Evolutionary conservation across 2,888 invertebrate species (phyloP).

Genomic region (Micoletzkya japonica): DNA sequence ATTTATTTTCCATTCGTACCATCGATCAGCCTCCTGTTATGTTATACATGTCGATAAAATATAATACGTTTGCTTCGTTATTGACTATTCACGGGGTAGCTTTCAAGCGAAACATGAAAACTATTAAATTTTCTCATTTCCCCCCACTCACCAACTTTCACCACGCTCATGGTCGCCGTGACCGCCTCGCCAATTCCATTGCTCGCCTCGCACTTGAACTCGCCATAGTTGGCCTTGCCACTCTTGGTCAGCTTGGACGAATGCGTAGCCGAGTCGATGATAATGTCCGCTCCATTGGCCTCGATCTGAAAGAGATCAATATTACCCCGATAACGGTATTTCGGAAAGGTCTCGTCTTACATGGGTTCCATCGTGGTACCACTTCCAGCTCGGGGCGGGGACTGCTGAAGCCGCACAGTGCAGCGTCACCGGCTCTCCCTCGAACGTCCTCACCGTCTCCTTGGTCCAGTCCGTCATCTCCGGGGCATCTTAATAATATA

Average conservation of each 20-base stretch:
- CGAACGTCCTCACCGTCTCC: constrained; percentile 32
- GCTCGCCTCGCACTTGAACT: constrained; percentile 45
- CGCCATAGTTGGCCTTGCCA: constrained; percentile 40
- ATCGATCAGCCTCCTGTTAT: too few relatives aligned
- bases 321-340: constrained; percentile 1
- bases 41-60: too few relatives aligned
- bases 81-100: too few relatives aligned
- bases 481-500: constrained; percentile 28
- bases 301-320: constrained; percentile 34
- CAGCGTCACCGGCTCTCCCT: constrained; percentile 39
- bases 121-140: too few relatives aligned
- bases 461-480: constrained; percentile 20
- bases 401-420: constrained; percentile 50
- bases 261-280: constrained; percentile 34
- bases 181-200: constrained; percentile 47
- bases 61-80: too few relatives aligned
- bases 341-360: constrained; percentile 23
- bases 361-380: constrained; percentile 42
- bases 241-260: constrained; percentile 34
- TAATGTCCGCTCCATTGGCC: constrained; percentile 40
- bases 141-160: constrained; percentile 42
- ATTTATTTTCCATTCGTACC: too few relatives aligned
- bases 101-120: too few relatives aligned
- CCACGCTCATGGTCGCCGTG: constrained; percentile 36
- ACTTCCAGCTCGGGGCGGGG: constrained; percentile 46